phyloP scores from a whole-genome alignment of 2,888 invertebrate genomes.

The Pinctada fucata region DNA sequence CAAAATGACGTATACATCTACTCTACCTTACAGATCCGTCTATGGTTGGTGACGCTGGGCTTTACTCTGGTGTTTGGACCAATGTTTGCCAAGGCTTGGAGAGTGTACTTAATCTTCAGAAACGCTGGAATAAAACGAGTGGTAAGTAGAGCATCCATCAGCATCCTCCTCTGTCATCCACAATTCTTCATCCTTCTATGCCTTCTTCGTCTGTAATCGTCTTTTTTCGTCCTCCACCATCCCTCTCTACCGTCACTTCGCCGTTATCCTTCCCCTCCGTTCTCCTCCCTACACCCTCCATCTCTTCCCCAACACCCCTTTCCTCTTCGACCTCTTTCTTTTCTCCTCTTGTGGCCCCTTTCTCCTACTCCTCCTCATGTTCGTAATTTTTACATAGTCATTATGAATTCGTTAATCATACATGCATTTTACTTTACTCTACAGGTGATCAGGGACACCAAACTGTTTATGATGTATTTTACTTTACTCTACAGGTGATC shows the following conservation, averaged over 20 bases:
- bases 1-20: no score
- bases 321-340: background rate
- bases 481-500: slow-evolving; percentile 55
- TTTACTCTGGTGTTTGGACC: slow-evolving; percentile 63
- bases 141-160: slow-evolving; percentile 46
- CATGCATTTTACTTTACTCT: slow-evolving; percentile 8
- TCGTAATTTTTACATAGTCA: background rate
- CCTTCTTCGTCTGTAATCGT: background rate
- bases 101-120: slow-evolving; percentile 64
- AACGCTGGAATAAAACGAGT: slow-evolving; percentile 61
- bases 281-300: background rate
- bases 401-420: background rate
- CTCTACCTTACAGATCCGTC: slow-evolving; percentile 52
- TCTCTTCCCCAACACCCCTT: background rate
- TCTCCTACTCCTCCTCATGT: background rate
- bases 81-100: slow-evolving; percentile 63
- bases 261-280: background rate
- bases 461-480: slow-evolving; percentile 52
- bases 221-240: background rate
- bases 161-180: background rate
- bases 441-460: slow-evolving; percentile 64
- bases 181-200: background rate
- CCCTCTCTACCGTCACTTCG: background rate
- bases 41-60: slow-evolving; percentile 55
- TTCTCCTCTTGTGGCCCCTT: background rate